These are phyloP conservation scores for Nineta flava DNA, from an alignment of 2,888 invertebrate species.

Conservation along the genomic window DNA sequence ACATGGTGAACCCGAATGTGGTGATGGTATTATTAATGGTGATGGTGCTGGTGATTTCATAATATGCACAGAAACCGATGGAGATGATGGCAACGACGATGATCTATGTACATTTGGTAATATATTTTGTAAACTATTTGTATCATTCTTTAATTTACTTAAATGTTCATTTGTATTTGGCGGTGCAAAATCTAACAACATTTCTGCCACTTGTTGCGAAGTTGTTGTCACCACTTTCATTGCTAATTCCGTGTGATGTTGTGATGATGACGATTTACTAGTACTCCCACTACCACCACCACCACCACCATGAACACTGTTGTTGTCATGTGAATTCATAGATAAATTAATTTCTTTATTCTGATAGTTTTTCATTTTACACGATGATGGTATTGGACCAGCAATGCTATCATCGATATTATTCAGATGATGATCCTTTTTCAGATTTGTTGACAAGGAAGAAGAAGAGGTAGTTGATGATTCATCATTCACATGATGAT, in stretches of 20 bases:
- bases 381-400: slow-evolving; percentile 19
- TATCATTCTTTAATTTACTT: slow-evolving; percentile 28
- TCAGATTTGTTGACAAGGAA: too few species aligned
- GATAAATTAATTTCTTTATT: slow-evolving; percentile 3
- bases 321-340: slow-evolving; percentile 9
- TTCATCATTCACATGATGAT: too few species aligned
- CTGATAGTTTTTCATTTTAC: slow-evolving; percentile 13
- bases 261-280: not conserved
- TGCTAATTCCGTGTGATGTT: slow-evolving; percentile 4
- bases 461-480: too few species aligned
- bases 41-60: slow-evolving; percentile 63
- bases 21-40: slow-evolving; percentile 47
- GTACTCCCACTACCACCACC: slow-evolving; percentile 8
- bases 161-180: slow-evolving; percentile 33
- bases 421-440: too few species aligned
- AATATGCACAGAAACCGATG: slow-evolving; percentile 57
- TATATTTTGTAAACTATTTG: slow-evolving; percentile 39
- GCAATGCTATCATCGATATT: slow-evolving; percentile 5
- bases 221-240: slow-evolving; percentile 31
- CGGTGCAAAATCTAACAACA: slow-evolving; percentile 48
- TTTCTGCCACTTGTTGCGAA: slow-evolving; percentile 45
- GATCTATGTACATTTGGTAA: slow-evolving; percentile 18
- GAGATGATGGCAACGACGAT: slow-evolving; percentile 36
- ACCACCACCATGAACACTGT: too few species aligned
- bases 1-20: slow-evolving; percentile 56